Conservation (phyloP, 35 echinoderm and acorn worm species). For the Nesometra sesokonis region DNA sequence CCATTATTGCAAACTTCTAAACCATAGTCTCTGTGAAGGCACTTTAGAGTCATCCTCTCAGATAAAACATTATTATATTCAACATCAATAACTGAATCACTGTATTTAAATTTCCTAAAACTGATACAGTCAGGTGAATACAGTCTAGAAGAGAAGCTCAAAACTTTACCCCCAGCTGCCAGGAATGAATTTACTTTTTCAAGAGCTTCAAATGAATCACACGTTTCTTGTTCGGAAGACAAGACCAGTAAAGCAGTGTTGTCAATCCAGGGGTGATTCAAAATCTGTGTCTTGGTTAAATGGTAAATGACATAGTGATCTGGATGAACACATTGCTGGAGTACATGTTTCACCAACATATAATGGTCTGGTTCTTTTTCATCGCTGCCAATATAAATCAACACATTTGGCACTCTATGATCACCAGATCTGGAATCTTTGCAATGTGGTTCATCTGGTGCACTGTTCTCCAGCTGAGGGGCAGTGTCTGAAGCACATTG, state of each 20-base stretch:
- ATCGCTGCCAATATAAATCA: conserved; percentile 55
- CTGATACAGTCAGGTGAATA: not conserved
- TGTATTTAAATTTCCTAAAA: not conserved
- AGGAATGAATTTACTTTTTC: not conserved
- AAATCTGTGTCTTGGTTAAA: conserved; percentile 30
- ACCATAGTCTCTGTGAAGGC: not conserved
- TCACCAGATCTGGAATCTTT: not conserved
- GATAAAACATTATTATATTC: not conserved
- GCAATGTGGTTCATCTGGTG: not conserved
- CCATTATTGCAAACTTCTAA: not conserved
- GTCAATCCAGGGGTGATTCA: conserved; percentile 74
- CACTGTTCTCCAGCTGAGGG: too few relatives aligned
- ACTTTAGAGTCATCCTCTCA: not conserved
- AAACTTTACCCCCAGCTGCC: not conserved
- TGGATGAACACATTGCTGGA: conserved; percentile 54
- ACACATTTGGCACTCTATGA: conserved; percentile 63
- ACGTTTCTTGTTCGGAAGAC: not conserved
- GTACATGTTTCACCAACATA: not conserved
- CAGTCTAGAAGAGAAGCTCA: not conserved
- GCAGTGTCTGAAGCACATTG: too few relatives aligned
- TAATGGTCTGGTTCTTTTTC: conserved; percentile 18
- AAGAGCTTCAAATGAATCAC: not conserved
- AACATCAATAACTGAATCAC: not conserved
- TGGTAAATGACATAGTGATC: conserved; percentile 85
- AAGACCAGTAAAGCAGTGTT: conserved; percentile 66